Evolutionary conservation across 2,888 invertebrate species (phyloP), one percentile per base, ranked within the genome.

Genomic region (Heliconius aoede): DNA sequence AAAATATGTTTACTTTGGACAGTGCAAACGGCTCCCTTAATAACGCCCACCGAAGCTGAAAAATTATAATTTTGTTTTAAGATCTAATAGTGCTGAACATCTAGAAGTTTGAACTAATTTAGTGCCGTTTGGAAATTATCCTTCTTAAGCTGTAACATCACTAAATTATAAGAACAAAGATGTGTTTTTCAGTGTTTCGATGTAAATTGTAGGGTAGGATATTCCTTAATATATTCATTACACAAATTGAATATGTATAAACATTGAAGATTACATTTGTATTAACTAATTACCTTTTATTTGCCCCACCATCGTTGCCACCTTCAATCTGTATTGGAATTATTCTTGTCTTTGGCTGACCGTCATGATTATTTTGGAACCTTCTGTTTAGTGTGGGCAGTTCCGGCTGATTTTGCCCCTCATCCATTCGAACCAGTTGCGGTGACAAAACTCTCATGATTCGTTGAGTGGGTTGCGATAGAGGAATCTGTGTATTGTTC

Each of bases 251-350:
- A 8, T 60, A 26, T 60, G 26, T 60, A n/a, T 13, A n/a, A n/a
- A 11, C 13, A n/a, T 11, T 36, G 36, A 51, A 11, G 11, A 28
- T 55, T 55, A 73, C 1, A 58, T 60, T 60, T 26, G 1, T 26
- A 15, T 9, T 26, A n/a, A 30, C 3, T 40, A 26, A 76, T 73
- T 86, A 94, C 94, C 93, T 94, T 84, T 90, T 91, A 79, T 92
- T 92, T 80, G 90, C 85, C 79, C 91, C 92, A 80, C 89, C 86
- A 80, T 87, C 90, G 78, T 85, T 84, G 62, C 88, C 88, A 78
- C 91, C 90, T 88, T 96, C 96, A 82, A 96, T 93, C 80, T 95
- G 94, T 82, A 96, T 95, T 24, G 96, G 96, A 85, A 96, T 95
- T 82, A 96, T 95, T 82, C 96, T 92, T 58, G 95, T 94, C 82